A percentile compares a stretch with the other conserved stretches of the same genome.
phyloP scores from a whole-genome alignment of 2,888 invertebrate genomes.

The Yponomeuta plumbellus region DNA sequence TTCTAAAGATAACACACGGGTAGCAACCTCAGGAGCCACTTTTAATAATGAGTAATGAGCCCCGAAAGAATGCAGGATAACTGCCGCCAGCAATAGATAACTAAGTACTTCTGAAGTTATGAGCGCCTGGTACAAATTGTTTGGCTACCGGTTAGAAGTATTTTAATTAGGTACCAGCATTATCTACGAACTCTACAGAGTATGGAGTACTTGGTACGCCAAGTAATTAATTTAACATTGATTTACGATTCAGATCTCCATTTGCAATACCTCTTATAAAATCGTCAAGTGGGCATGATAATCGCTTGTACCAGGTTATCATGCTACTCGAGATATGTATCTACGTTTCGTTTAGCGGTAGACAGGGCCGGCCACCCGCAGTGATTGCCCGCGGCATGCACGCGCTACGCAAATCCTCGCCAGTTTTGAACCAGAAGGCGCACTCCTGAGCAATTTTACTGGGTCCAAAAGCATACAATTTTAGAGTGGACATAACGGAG shows the following conservation, averaged over 20 bases:
- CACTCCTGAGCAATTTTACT: too few relatives aligned
- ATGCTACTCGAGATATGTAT: slow-evolving; percentile 12
- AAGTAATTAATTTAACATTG: background rate
- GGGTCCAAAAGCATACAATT: too few relatives aligned
- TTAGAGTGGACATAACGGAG: too few relatives aligned
- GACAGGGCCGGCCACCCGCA: slow-evolving; percentile 49
- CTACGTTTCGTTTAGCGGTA: slow-evolving; percentile 13
- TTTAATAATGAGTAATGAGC: slow-evolving; percentile 69
- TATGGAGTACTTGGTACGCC: too few relatives aligned
- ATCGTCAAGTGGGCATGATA: background rate
- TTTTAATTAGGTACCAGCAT: background rate
- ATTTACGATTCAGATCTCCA: background rate
- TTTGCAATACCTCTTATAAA: background rate
- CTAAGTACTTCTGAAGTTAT: slow-evolving; percentile 11
- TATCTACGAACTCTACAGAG: too few relatives aligned
- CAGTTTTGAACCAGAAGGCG: background rate
- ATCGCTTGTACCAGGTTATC: slow-evolving; percentile 14
- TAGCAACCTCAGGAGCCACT: slow-evolving; percentile 56
- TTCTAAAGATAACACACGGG: slow-evolving; percentile 28
- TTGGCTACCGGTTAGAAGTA: slow-evolving; percentile 12
- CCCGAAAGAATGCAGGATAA: slow-evolving; percentile 48
- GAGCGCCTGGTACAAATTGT: slow-evolving; percentile 1
- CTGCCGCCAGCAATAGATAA: slow-evolving; percentile 10
- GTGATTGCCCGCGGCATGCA: slow-evolving; percentile 56
- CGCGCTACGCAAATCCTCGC: slow-evolving; percentile 46